phyloP scores from a whole-genome alignment of 2,888 invertebrate genomes.

The Polymixis flavicincta region DNA sequence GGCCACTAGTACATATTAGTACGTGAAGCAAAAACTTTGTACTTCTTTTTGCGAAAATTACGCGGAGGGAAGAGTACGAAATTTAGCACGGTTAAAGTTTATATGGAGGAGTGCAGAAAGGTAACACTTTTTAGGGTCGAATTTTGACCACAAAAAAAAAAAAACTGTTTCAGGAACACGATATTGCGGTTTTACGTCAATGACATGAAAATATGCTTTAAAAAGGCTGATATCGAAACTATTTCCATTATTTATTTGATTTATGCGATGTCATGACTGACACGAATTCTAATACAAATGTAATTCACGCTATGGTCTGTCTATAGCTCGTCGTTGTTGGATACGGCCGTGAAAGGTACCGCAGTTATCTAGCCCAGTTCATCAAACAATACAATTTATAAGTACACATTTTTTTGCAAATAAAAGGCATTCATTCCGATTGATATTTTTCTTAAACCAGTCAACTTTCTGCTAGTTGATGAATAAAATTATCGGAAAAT shows the following conservation, averaged over 20 bases:
- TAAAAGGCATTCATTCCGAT: background rate
- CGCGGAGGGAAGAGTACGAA: no score
- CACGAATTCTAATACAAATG: constrained; percentile 31
- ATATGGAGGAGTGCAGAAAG: no score
- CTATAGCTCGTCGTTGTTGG: constrained; percentile 18
- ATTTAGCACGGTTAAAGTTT: no score
- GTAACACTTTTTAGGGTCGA: no score
- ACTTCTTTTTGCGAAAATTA: no score
- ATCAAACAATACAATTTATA: constrained; percentile 11
- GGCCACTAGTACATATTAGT: no score
- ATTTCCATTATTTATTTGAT: constrained; percentile 25
- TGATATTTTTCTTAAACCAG: background rate
- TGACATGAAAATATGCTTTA: constrained; percentile 11
- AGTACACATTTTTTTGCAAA: constrained; percentile 4
- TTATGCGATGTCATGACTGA: constrained; percentile 43
- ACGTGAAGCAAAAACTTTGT: no score
- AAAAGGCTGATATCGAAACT: constrained; percentile 8
- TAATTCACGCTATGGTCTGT: constrained; percentile 28
- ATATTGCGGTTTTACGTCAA: background rate
- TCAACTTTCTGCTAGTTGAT: background rate
- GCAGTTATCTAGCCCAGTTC: constrained; percentile 31
- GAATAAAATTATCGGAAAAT: background rate
- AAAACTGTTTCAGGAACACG: background rate
- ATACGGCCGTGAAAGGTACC: constrained; percentile 43
- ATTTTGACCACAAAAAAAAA: background rate